These are phyloP conservation scores for Rhinoderma darwinii DNA, from an alignment of 2,113 vertebrate species.

Conservation along the genomic window DNA sequence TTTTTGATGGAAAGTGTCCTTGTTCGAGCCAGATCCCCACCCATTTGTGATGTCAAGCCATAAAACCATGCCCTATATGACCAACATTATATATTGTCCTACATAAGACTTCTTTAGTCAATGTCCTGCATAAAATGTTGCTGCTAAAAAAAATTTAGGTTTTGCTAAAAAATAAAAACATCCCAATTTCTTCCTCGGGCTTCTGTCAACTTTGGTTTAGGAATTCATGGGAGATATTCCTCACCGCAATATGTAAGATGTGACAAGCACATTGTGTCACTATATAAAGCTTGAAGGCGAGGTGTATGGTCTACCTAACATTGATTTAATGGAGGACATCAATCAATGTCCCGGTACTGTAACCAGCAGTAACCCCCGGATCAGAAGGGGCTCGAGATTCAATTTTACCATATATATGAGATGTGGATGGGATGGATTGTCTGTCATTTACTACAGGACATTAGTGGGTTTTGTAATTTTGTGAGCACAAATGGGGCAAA, in stretches of 20 bases:
- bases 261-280: neutral
- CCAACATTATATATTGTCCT: no score
- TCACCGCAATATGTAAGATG: neutral
- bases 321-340: conserved; percentile 31
- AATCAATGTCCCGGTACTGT: neutral
- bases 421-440: neutral
- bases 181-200: neutral
- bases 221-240: neutral
- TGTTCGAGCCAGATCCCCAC: no score
- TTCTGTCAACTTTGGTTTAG: neutral
- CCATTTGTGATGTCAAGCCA: no score
- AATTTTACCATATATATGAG: neutral
- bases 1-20: neutral
- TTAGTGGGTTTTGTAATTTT: no score
- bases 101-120: no score
- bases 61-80: no score
- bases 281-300: neutral
- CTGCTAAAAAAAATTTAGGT: no score
- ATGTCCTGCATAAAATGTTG: no score
- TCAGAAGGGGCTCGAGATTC: neutral
- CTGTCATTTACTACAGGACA: neutral
- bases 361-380: neutral
- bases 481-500: no score
- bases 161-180: neutral
- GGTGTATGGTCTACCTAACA: neutral